phyloP scores from a whole-genome alignment of 2,797 vertebrate genomes.

The Tenualosa thibaudeaui region DNA sequence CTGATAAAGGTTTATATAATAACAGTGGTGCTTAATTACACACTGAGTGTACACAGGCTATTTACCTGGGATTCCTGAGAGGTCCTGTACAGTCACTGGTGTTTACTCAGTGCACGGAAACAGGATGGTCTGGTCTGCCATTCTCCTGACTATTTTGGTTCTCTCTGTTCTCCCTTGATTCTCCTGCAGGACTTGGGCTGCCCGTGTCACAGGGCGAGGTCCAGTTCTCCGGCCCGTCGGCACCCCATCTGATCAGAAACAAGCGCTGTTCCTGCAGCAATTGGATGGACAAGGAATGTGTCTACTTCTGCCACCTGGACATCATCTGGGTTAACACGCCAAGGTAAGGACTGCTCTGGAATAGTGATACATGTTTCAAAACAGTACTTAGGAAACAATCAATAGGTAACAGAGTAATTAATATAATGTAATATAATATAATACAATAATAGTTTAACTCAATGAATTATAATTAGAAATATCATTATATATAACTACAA shows the following conservation, averaged over 20 bases:
- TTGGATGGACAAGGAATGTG: conserved; percentile 92
- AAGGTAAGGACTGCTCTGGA: conserved; percentile 74
- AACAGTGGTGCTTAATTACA: not conserved
- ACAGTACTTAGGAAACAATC: not conserved
- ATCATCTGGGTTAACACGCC: conserved; percentile 97
- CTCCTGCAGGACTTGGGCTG: conserved; percentile 72
- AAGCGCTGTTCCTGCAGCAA: conserved; percentile 91
- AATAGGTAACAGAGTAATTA: not conserved
- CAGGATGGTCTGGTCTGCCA: conserved; percentile 39
- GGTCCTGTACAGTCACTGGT: not conserved
- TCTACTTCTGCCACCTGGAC: conserved; percentile 96
- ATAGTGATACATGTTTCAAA: not conserved
- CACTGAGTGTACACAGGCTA: not conserved
- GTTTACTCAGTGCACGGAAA: not conserved
- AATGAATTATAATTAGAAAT: not conserved
- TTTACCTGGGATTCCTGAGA: not conserved
- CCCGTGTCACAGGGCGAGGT: conserved; percentile 53
- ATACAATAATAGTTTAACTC: not conserved
- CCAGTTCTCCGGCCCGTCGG: conserved; percentile 28
- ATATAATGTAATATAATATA: not conserved
- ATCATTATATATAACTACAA: not conserved
- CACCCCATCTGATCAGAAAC: conserved; percentile 64
- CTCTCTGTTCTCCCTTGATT: conserved; percentile 42
- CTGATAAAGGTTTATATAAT: not conserved
- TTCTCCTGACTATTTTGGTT: not conserved